These are phyloP conservation scores for Sycophila texana DNA, from an alignment of 2,888 invertebrate genomes.

Conservation along the genomic window DNA sequence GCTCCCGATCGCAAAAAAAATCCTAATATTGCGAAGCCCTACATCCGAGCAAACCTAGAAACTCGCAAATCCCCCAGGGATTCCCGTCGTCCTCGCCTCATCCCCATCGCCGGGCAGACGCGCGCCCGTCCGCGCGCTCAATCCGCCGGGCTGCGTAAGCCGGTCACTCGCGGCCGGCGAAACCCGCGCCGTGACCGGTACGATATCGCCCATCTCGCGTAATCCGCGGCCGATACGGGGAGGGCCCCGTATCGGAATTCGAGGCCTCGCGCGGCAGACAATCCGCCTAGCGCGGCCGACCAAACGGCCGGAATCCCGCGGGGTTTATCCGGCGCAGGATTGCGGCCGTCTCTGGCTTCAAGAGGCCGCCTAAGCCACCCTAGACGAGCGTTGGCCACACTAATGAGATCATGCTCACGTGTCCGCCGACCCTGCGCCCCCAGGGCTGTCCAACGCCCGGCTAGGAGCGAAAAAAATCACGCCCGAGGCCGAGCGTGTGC, in stretches of 20 bases:
- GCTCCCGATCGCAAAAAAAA: too few relatives aligned
- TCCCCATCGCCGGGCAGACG: too few relatives aligned
- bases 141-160: too few relatives aligned
- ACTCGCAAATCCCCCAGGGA: too few relatives aligned
- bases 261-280: neutral
- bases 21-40: too few relatives aligned
- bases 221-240: too few relatives aligned
- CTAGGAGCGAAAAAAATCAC: conserved; percentile 16
- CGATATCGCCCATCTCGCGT: too few relatives aligned
- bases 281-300: neutral
- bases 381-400: conserved; percentile 58
- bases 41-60: too few relatives aligned
- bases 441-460: conserved; percentile 70
- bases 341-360: conserved; percentile 37
- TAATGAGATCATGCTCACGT: conserved; percentile 73
- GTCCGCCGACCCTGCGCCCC: conserved; percentile 54
- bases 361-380: conserved; percentile 61
- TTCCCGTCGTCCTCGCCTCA: too few relatives aligned
- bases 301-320: neutral
- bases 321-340: conserved; percentile 3
- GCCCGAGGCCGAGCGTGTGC: neutral
- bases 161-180: too few relatives aligned
- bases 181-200: too few relatives aligned
- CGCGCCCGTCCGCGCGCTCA: too few relatives aligned
- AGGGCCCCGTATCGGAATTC: neutral